These are phyloP conservation scores for Neolamprologus cancellatus DNA, from an alignment of 2,113 vertebrate species.

Conservation along the genomic window DNA sequence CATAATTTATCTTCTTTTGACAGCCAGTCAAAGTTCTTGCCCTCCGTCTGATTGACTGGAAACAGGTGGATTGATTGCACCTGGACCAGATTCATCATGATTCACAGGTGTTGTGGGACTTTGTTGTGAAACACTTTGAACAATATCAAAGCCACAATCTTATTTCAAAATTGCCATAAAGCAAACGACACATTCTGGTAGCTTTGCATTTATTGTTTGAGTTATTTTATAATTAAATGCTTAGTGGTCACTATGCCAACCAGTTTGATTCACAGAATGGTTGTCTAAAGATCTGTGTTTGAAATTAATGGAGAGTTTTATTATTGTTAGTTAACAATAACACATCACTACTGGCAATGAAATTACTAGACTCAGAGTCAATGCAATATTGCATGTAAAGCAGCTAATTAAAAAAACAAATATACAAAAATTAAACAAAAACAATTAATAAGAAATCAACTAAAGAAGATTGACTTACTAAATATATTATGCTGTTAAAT, in stretches of 20 bases:
- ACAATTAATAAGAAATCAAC: not conserved
- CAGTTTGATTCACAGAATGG: not conserved
- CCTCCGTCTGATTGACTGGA: not conserved
- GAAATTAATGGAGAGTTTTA: not conserved
- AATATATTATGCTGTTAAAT: not conserved
- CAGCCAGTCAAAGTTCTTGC: not conserved
- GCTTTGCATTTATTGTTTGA: not conserved
- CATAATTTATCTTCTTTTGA: not conserved
- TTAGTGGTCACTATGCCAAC: not conserved
- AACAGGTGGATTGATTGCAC: not conserved
- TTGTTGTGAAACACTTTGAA: not conserved
- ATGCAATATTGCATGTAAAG: not conserved
- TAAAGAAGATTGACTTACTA: not conserved
- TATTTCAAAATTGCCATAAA: not conserved
- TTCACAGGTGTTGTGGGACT: not conserved
- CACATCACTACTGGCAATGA: not conserved
- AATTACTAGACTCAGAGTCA: not conserved
- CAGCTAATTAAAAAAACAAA: not conserved
- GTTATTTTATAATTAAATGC: not conserved
- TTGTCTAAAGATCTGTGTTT: not conserved
- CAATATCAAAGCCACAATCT: not conserved
- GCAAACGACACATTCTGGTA: not conserved
- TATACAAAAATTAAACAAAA: not conserved
- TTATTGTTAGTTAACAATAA: not conserved
- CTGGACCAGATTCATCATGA: not conserved